Evolutionary conservation across 2,888 invertebrate species (phyloP), one percentile per base, ranked within the genome.

Genomic region (Tetragonisca angustula): DNA sequence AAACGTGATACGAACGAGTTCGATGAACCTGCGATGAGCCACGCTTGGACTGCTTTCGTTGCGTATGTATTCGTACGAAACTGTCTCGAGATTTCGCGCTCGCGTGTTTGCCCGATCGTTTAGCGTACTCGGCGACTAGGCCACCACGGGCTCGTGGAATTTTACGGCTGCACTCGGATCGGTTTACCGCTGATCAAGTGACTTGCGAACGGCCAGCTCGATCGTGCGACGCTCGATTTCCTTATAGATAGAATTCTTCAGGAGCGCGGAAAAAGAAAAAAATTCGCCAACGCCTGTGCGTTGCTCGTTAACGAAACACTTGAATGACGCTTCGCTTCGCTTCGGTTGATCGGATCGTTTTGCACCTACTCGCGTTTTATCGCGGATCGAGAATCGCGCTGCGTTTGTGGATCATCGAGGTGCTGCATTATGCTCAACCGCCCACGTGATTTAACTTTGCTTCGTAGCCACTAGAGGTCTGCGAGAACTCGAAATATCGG

Each of bases 1-100:
- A 89, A 89, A 89, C 85, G 81, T 88, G 88, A 88, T 72, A 70
- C 59, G 70, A 68, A 70, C 59, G 70, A 68, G 77, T 82, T 87
- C 81, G 74, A 76, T 79, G 83, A 87, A 85, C 87, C 50, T 71
- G 83, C 15, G n/a, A 5, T 73, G 69, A 62, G 69, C 68, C 15
- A 4, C 21, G 64, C 65, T 59, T 11, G 1, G 43, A 9, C 43
- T 43, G 27, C n/a, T 76, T 64, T 70, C 54, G 64, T 79, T 75
- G 24, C 76, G 54, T 56, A 62, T 24, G 54, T 56, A 62, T 24
- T 65, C 27, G 19, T 19, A 54, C 24, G 1, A 75, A 79, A 76
- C 27, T 49, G 50, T 69, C 56, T 61, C 74, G 1, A 32, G 70
- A 74, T 75, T 72, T 62, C 36, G 13, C 32, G 4, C 32, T 49